Percentiles rank a stretch among this genome's conserved stretches.
These are phyloP conservation scores for Chelmon rostratus DNA, from an alignment of 2,797 vertebrate genomes.

Conservation along the genomic window DNA sequence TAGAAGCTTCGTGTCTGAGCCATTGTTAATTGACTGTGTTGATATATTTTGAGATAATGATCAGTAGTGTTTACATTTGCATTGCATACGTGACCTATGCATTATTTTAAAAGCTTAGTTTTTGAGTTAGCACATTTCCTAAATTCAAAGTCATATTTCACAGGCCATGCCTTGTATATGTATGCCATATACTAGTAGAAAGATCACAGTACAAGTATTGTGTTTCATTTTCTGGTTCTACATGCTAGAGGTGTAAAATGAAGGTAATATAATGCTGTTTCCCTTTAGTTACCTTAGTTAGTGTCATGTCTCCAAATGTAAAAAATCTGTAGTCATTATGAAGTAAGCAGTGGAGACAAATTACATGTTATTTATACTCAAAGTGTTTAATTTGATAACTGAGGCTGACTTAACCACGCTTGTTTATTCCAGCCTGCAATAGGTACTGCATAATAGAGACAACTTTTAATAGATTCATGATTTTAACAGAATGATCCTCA, in stretches of 20 bases:
- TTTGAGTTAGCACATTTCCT: background rate
- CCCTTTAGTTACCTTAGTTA: background rate
- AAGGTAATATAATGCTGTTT: background rate
- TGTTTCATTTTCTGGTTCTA: background rate
- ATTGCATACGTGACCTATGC: background rate
- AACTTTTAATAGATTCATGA: conserved; percentile 36
- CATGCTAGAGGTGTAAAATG: background rate
- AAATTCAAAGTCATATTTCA: background rate
- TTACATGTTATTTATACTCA: conserved; percentile 5
- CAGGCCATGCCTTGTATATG: background rate
- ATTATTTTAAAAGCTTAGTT: background rate
- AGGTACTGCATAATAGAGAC: conserved; percentile 37
- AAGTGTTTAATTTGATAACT: conserved; percentile 43
- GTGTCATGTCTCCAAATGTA: too few species aligned
- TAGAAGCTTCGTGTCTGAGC: background rate
- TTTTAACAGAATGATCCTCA: conserved; percentile 33
- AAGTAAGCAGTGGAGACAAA: background rate
- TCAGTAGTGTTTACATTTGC: background rate
- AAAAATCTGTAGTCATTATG: background rate
- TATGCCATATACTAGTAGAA: background rate
- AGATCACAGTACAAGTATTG: background rate
- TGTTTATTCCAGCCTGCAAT: conserved; percentile 52
- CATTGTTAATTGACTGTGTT: conserved; percentile 16
- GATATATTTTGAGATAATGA: background rate
- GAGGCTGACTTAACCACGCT: conserved; percentile 10